Percentiles rank a stretch among this genome's conserved stretches.
Evolutionary conservation across 2,113 vertebrate genomes (phyloP).

Genomic region (Edolisoma coerulescens): DNA sequence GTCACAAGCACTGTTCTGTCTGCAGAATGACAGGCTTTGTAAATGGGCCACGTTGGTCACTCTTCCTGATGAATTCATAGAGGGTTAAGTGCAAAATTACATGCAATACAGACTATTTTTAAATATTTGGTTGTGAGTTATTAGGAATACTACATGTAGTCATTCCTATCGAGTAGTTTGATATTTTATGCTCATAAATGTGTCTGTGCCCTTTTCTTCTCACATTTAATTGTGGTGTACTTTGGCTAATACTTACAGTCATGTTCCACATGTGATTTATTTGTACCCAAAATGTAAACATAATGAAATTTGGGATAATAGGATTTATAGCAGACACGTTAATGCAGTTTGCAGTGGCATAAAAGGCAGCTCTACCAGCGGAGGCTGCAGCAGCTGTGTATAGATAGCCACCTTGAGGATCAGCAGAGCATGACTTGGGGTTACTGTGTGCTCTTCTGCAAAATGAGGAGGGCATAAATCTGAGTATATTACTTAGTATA

Average conservation of each 20-base stretch:
- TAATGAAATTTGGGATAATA: background rate
- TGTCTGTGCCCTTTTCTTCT: background rate
- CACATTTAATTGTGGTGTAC: background rate
- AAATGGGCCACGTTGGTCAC: background rate
- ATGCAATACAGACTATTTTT: background rate
- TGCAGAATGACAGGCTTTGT: background rate
- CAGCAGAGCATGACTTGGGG: background rate
- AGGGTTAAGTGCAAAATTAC: background rate
- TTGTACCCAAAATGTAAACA: background rate
- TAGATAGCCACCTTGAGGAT: slow-evolving; percentile 54
- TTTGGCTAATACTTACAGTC: background rate
- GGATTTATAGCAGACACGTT: background rate
- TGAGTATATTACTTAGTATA: background rate
- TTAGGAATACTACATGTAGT: background rate
- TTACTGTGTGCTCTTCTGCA: background rate
- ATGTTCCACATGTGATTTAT: background rate
- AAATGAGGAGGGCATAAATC: background rate
- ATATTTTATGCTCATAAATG: background rate
- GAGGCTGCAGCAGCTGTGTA: background rate
- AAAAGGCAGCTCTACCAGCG: background rate
- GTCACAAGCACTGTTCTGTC: background rate
- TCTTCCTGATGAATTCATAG: background rate
- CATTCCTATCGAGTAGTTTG: background rate
- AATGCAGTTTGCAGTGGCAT: background rate
- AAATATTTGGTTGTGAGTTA: background rate